A percentile compares a stretch with the other conserved stretches of the same genome.
These are phyloP conservation scores for Denticeps clupeoides DNA, from an alignment of 2,797 vertebrate species.

Conservation along the genomic window DNA sequence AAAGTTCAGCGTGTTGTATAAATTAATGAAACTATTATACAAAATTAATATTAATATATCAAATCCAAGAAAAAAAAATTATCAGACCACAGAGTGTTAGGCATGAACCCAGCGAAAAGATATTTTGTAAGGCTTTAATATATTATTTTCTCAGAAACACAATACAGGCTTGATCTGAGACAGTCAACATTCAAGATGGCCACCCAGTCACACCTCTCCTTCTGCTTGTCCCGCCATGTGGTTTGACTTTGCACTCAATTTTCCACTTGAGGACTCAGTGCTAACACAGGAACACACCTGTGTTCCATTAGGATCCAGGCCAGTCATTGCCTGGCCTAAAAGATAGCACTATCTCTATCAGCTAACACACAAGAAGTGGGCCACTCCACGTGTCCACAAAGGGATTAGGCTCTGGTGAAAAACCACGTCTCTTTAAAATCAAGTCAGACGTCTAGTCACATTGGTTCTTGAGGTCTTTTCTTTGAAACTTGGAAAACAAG, in stretches of 20 bases:
- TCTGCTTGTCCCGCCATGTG: slow-evolving; percentile 67
- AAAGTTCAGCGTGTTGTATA: too few relatives aligned
- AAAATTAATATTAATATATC: too few relatives aligned
- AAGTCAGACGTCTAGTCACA: too few relatives aligned
- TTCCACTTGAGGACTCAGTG: slow-evolving; percentile 81
- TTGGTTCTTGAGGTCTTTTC: too few relatives aligned
- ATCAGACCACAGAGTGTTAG: too few relatives aligned
- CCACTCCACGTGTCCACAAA: not conserved
- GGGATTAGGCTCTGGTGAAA: not conserved
- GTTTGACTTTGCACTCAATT: slow-evolving; percentile 97
- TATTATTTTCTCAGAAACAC: not conserved
- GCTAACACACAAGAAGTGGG: slow-evolving; percentile 36
- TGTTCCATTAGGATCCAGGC: slow-evolving; percentile 64
- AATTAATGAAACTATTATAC: too few relatives aligned
- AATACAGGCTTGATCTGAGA: slow-evolving; percentile 21
- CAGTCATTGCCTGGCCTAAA: slow-evolving; percentile 44
- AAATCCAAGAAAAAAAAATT: too few relatives aligned
- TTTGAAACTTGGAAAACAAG: too few relatives aligned
- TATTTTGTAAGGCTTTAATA: too few relatives aligned
- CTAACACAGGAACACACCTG: slow-evolving; percentile 83
- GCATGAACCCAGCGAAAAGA: too few relatives aligned
- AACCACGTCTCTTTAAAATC: too few relatives aligned
- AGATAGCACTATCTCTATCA: slow-evolving; percentile 63
- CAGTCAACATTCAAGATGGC: slow-evolving; percentile 25
- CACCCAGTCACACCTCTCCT: slow-evolving; percentile 69